Evolutionary conservation across 2,888 invertebrate species (phyloP), one percentile per base, ranked within the genome.

Genomic region (Melangyna quadrimaculata): DNA sequence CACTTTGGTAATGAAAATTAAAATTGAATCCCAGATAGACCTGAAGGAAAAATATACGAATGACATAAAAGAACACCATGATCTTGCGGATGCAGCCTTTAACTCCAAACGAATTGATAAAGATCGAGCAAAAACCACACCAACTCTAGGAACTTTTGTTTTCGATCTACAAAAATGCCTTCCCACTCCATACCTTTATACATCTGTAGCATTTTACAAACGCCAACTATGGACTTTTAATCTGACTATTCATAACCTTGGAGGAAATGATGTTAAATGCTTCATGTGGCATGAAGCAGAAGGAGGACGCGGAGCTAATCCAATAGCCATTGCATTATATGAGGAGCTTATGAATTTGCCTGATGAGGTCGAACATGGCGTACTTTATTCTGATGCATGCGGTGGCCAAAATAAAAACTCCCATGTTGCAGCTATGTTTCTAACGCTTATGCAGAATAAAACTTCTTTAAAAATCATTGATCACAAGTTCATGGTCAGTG

Each of bases 291-390:
- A n/a, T n/a, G n/a, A n/a, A n/a, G 65, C 48, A 65, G 65, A 48
- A 65, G 22, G 48, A 48, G 48, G 22, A 48, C 22, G 48, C 22
- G 51, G 51, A 51, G 51, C 48, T 67, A 48, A 48, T 43, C 43
- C 43, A 63, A 63, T 40, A 63, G 59, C 37, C 35, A 59, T 37
- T 37, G 35, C 61, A 12, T 61, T 40, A 40, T 61, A 61, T 61
- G 40, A 61, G 24, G 27, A 61, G 40, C 61, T 37, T n/a, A n/a
- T n/a, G n/a, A n/a, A n/a, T n/a, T n/a, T n/a, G n/a, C n/a, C n/a
- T n/a, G n/a, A n/a, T n/a, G 6, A 59, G 35, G 19, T 37, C 24
- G 22, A 37, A 6, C 61, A 61, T 61, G 59, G 37, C 32, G 19
- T 35, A 59, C 19, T 17, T 59, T 32, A 35, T 43, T 43, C 40